A percentile compares a stretch with the other conserved stretches of the same genome.
phyloP scores from a whole-genome alignment of 2,888 invertebrate species.

The Nomada fabriciana region DNA sequence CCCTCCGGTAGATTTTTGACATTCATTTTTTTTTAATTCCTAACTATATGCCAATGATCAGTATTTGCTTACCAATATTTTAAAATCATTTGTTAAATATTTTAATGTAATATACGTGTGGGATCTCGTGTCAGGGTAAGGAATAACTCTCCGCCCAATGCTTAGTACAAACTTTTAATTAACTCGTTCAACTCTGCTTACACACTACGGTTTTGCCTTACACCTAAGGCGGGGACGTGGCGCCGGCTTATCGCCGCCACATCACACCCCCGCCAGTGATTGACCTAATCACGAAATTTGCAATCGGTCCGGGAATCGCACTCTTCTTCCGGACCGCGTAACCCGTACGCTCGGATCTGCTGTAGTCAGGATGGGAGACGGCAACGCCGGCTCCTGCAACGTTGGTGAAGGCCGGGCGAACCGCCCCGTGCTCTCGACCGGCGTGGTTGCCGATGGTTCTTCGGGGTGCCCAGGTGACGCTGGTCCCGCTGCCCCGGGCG shows the following conservation, averaged over 20 bases:
- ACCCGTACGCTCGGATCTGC: neutral
- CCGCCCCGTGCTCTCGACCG: neutral
- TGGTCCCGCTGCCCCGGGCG: neutral
- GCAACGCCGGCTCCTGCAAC: neutral
- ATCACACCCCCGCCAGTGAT: slow-evolving; percentile 17
- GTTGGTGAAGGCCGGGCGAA: neutral
- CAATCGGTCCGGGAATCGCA: slow-evolving; percentile 7
- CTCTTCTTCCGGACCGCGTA: slow-evolving; percentile 13
- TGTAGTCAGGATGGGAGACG: neutral
- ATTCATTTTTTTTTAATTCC: no score
- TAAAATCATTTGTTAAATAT: no score
- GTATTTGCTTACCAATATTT: no score
- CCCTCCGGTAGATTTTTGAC: no score
- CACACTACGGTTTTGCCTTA: no score
- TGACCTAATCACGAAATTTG: slow-evolving; percentile 18
- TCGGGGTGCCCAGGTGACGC: neutral
- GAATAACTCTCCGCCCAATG: no score
- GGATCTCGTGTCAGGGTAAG: no score
- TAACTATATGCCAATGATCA: no score
- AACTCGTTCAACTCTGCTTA: no score
- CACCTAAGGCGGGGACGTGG: no score
- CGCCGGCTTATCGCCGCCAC: neutral
- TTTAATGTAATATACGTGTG: no score
- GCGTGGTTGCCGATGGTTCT: neutral
- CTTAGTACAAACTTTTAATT: no score